Evolutionary conservation across 2,113 vertebrate species (phyloP), one percentile per base, ranked within the genome.

Genomic region (Herpailurus yagouaroundi): DNA sequence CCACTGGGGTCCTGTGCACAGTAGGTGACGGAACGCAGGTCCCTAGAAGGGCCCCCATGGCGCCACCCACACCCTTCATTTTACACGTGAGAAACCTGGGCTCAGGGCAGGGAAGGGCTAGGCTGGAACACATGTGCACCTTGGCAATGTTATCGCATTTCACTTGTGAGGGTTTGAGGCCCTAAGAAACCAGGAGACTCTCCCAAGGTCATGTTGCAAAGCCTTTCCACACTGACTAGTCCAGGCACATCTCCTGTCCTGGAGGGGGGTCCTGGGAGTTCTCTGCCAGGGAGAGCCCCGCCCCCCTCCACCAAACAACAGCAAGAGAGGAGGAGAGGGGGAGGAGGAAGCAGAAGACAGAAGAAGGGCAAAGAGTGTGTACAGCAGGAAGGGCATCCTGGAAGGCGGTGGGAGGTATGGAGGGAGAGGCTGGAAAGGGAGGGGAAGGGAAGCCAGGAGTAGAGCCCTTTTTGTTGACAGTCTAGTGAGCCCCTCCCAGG

Each of bases 81-180:
- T 55, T 13, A 33, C 45, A 57, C 0, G 0, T 0, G 45, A 36
- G 50, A 33, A 41, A 64, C 10, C 15, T 0, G 0, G 80, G 55
- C 29, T 73, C 25, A 68, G 50, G 55, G 48, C 38, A 31, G 25
- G 13, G 29, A 41, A 71, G 33, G 36, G 45, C 50, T 36, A 4
- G 10, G 15, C 6, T 11, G 14, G 68, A n/a, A 36, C 19, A 25
- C 8, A 2, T 0, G 0, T 0, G 9, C 4, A 27, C 2, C 0
- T 0, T 1, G 21, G 36, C 6, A 7, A 27, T 7, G 27, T n/a
- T 21, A 9, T 13, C 29, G 15, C 36, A 25, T 33, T 25, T 41
- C 27, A 31, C 15, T 13, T 27, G 5, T 13, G 82, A 88, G 52
- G n/a, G 13, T 36, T 6, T 12, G 84, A 68, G 66, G 14, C 41